Base-by-base conservation (phyloP, 2,888 invertebrate genomes). In the Drosophila multiciliata region DNA sequence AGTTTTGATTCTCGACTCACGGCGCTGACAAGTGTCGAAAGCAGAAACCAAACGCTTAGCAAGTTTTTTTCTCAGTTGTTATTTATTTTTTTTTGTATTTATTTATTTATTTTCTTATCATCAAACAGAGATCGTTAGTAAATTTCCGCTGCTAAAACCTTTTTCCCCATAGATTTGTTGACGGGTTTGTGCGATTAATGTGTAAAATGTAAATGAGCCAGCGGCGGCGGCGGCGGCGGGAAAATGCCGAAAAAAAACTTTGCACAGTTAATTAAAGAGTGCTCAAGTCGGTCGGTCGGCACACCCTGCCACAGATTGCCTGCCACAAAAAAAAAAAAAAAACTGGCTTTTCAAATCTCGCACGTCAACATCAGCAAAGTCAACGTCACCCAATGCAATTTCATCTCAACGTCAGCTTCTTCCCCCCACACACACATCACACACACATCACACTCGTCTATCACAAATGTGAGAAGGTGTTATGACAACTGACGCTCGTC, bases 401-500 rank as follows among this genome's bases (percentile, higher is more conserved):
- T 66, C 40, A 76, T 40, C 33, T 50, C 57, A 38, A 66, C n/a
- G n/a, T n/a, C 55, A 55, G 29, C 55, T 11, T 15, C 23, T 12
- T 48, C 20, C 17, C 29, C 11, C 26, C 12, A 45, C 8, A 36
- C 23, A n/a, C 58, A n/a, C 12, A n/a, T 52, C 9, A 35, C 23
- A 36, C 29, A 23, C 35, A 35, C 8, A 38, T 23, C 23, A 4
- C 26, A 35, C 15, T 17, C 36, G 65, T 75, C 80, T 63, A 60
- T 68, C 65, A 55, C 59, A 64, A 54, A 38, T 49, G 36, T 12
- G 29, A 61, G 59, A 38, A 52, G 53, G 36, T 83, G 60, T 84
- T 83, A 75, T 89, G 90, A 87, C 88, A 85, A 73, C 69, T 82
- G 72, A 79, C 73, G 85, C 82, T 66, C 87, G 67, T 70, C 73